Percentiles rank a stretch among this genome's conserved stretches.
phyloP scores from a whole-genome alignment of 2,888 invertebrate genomes.

The Phortica okadai region DNA sequence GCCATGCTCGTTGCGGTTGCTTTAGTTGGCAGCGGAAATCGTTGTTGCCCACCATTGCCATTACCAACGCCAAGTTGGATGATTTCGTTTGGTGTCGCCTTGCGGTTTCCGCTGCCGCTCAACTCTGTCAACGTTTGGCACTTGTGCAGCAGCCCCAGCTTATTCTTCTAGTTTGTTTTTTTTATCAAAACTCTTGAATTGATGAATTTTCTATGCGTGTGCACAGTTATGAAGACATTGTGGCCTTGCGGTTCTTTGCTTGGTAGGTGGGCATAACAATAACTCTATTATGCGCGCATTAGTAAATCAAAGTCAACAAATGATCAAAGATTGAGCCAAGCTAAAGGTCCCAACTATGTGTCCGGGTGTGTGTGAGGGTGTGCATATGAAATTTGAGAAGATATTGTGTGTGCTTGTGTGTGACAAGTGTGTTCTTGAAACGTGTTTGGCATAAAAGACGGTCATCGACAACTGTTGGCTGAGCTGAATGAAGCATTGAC shows the following conservation, averaged over 20 bases:
- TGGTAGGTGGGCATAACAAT: conserved; percentile 19
- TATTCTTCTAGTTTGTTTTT: background rate
- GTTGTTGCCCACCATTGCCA: background rate
- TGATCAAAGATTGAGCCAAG: background rate
- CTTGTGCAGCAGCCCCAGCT: background rate
- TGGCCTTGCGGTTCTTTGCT: background rate
- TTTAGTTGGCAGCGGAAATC: conserved; percentile 20
- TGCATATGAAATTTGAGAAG: background rate
- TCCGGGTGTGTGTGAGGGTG: background rate
- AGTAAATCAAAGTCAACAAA: conserved; percentile 48
- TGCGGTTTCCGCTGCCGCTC: conserved; percentile 19
- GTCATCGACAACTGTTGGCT: background rate
- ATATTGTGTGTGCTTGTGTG: background rate
- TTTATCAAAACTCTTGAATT: conserved; percentile 54
- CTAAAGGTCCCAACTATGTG: background rate
- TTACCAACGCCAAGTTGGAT: background rate
- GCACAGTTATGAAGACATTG: background rate
- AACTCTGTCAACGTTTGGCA: conserved; percentile 10
- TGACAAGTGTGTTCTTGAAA: background rate
- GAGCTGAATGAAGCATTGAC: no score
- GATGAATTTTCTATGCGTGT: conserved; percentile 52
- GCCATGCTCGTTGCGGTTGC: background rate
- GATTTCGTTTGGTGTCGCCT: conserved; percentile 3
- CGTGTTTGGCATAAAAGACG: background rate
- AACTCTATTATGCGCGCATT: conserved; percentile 63